phyloP scores from a whole-genome alignment of 2,113 vertebrate species.

The Mesitornis unicolor region DNA sequence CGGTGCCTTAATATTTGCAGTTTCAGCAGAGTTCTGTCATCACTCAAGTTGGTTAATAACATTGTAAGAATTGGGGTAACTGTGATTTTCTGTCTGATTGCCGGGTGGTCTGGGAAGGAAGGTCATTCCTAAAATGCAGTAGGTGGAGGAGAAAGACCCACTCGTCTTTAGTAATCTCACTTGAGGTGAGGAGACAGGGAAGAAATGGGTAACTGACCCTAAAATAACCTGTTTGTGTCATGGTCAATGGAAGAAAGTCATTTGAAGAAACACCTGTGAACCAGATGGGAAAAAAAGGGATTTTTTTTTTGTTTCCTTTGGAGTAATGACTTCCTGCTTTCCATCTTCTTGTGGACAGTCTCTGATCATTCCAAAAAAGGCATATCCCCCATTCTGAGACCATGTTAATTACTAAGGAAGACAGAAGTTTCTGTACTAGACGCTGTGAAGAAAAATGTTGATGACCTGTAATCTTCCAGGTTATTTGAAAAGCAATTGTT shows the following conservation, averaged over 20 bases:
- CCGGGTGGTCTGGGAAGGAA: not conserved
- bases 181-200: rapidly evolving
- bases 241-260: not conserved
- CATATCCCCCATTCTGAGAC: rapidly evolving
- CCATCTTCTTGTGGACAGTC: not conserved
- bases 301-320: not conserved
- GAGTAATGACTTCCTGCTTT: not conserved
- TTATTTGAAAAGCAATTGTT: not conserved
- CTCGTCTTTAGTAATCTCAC: not conserved
- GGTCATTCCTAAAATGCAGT: not conserved
- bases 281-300: not conserved
- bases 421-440: not conserved
- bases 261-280: not conserved
- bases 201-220: not conserved
- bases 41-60: not conserved
- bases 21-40: not conserved
- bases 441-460: not conserved
- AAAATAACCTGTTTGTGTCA: not conserved
- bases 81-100: not conserved
- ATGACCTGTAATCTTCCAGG: not conserved
- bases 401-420: not conserved
- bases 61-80: not conserved
- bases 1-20: not conserved
- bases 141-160: not conserved
- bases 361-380: not conserved